Evolutionary conservation across 2,888 invertebrate genomes (phyloP), one percentile per base, ranked within the genome.

Genomic region (Leucophenga montana): DNA sequence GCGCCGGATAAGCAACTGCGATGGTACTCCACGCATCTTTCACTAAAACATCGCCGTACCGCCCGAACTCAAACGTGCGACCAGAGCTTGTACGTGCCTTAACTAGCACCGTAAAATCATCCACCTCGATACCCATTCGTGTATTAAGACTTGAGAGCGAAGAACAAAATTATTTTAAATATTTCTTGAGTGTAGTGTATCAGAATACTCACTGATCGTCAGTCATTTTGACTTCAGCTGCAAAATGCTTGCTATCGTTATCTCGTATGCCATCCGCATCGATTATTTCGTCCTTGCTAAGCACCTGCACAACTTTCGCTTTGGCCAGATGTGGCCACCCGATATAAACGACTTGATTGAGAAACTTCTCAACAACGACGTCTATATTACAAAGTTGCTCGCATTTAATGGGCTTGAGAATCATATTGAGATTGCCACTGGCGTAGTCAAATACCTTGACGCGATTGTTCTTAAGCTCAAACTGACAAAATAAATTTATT

Each of bases 281-380:
- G 0, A 85, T 84, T 71, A 90, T 88, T 87, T 79, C 71, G 0
- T 79, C 74, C 0, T 74, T 69, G 48, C 84, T 81, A 0, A 85
- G 84, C 3, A 89, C 71, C 2, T 75, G 80, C 2, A 89, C 91
- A 89, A 88, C 93, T 92, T 91, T 92, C 16, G 95, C 96, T 88
- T 95, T 95, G n/a, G 92, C 91, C 68, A 99, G 91, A 89, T 98
- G 96, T 0, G 99, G 99, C 98, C 98, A 99, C 5, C 93, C 93
- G 3, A 96, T 95, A 90, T 93, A 95, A 1, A 97, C 91, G 59
- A 90, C 89, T 85, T 93, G 92, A 0, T 95, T 95, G 13, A 98
- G 86, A 48, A 94, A 87, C 54, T 93, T 90, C 8, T 89, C 85
- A 0, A 94, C 94, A 0, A 93, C 87, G 5, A 89, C 86, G 50